phyloP scores from a whole-genome alignment of 1,140 invertebrate genomes.

The Anastrepha obliqua region DNA sequence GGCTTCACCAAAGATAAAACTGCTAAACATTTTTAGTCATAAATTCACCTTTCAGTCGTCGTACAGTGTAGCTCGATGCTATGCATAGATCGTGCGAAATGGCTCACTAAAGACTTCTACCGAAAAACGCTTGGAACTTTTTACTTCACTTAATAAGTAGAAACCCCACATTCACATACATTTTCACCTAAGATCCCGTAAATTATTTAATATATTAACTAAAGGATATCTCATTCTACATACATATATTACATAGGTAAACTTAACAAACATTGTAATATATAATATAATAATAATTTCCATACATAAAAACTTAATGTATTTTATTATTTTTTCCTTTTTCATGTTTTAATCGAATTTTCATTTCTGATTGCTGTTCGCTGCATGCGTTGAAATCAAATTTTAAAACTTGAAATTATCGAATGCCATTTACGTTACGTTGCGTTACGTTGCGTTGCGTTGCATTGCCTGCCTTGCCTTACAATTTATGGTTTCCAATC shows the following conservation, averaged over 20 bases:
- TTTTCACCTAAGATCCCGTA: too few species aligned
- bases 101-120: too few species aligned
- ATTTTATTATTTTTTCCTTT: slow-evolving; percentile 45
- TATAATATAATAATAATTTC: slow-evolving; percentile 34
- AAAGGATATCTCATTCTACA: too few species aligned
- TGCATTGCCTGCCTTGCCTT: not conserved
- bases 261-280: slow-evolving; percentile 54
- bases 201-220: too few species aligned
- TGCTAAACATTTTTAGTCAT: too few species aligned
- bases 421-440: slow-evolving; percentile 46
- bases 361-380: slow-evolving; percentile 61
- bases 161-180: too few species aligned
- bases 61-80: too few species aligned
- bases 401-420: slow-evolving; percentile 57
- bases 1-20: too few species aligned
- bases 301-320: slow-evolving; percentile 9
- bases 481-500: slow-evolving; percentile 30
- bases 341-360: slow-evolving; percentile 55
- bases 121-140: too few species aligned
- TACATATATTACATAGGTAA: not conserved
- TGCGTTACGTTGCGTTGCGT: not conserved
- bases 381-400: slow-evolving; percentile 67
- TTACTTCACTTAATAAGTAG: too few species aligned
- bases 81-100: too few species aligned
- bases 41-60: too few species aligned